Evolutionary conservation across 2,888 invertebrate genomes (phyloP).

Genomic region (Oeneis ivallda): DNA sequence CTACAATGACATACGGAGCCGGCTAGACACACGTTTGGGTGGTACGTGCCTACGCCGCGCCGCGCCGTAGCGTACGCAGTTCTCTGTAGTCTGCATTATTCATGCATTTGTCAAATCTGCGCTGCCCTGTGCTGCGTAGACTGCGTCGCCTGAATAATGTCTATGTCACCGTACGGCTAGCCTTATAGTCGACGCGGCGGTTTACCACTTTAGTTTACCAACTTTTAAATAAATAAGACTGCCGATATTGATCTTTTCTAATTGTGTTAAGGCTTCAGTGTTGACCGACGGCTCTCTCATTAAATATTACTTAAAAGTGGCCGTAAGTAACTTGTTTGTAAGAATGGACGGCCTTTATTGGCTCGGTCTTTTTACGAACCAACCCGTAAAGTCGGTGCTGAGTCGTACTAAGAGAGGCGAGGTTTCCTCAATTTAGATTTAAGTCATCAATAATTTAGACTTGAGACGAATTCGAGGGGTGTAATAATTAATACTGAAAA

Average conservation of each 20-base stretch:
- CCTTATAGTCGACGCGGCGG: slow-evolving; percentile 19
- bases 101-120: no score
- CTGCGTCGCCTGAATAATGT: no score
- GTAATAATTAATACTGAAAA: no score
- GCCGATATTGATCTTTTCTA: slow-evolving; percentile 73
- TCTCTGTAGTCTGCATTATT: no score
- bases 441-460: background rate
- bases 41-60: no score
- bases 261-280: slow-evolving; percentile 64
- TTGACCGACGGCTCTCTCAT: slow-evolving; percentile 61
- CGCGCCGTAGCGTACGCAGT: no score
- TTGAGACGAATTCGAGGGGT: background rate
- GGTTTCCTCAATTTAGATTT: slow-evolving; percentile 14
- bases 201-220: slow-evolving; percentile 20
- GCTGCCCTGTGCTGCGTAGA: no score
- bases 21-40: no score
- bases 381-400: slow-evolving; percentile 42
- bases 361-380: slow-evolving; percentile 48
- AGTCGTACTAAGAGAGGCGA: slow-evolving; percentile 12
- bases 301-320: slow-evolving; percentile 70
- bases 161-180: no score
- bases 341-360: slow-evolving; percentile 44
- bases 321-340: slow-evolving; percentile 61
- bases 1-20: no score
- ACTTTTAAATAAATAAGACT: slow-evolving; percentile 58